Evolutionary conservation across 1,140 invertebrate species (phyloP), one percentile per base, ranked within the genome.

Genomic region (Camponotus floridanus): DNA sequence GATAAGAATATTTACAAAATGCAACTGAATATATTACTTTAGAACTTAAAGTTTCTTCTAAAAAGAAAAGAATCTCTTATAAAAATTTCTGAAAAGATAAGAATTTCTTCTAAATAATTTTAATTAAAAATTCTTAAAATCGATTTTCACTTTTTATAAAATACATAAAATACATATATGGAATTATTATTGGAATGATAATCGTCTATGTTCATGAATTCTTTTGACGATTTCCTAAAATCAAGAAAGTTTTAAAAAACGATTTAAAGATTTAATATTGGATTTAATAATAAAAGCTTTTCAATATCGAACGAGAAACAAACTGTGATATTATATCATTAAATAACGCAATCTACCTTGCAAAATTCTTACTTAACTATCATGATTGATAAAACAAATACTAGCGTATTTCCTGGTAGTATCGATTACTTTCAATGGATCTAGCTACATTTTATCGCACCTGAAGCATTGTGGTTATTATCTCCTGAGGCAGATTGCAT

Each of bases 361-460:
- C 71, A 45, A 48, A 51, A 71, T n/a, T 42, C 45, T 51, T 76
- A 64, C 26, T 26, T 51, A 51, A 62, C 26, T 36, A n/a, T 15
- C 4, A 1, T 31, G 73, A 5, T 42, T 51, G 76, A 88, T 88
- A 21, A 51, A 85, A 86, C n/a, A 57, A 18, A 74, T 26, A 48
- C 51, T 68, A 55, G 3, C 13, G n/a, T 74, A 33, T 42, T 39
- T n/a, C 21, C 21, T 57, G 11, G 45, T 31, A 64, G 48, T 84
- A 76, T 48, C 26, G n/a, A 61, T 74, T 84, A 45, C 62, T 31
- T 26, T 8, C 42, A 33, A 84, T 84, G 62, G 15, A 21, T 74
- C 48, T 76, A n/a, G 33, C 57, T 31, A 59, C 57, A 33, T 26
- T 59, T 74, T 74, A 57, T 74, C 51, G 71, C 55, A 11, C 48